Evolutionary conservation across 2,113 vertebrate species (phyloP), one percentile per base, ranked within the genome.

Genomic region (Bostrychus sinensis): DNA sequence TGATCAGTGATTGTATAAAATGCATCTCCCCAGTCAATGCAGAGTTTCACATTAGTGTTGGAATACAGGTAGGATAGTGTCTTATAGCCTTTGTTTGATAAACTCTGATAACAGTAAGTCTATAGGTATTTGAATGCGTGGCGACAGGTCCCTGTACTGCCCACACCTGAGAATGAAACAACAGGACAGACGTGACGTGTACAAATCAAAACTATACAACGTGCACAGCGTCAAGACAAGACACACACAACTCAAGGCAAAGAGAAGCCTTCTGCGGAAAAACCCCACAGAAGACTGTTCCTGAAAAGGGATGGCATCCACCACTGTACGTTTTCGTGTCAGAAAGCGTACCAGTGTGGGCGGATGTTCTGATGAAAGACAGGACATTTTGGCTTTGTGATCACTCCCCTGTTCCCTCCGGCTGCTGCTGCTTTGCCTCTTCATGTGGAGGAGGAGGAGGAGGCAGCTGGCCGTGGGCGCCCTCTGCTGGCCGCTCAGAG

Each of bases 141-240:
- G 45, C 76, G 70, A 70, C 41, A 77, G 66, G 56, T 84, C 75
- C 81, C 85, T 86, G 87, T 82, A 77, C 72, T 82, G 71, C 75
- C 67, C 70, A 83, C 66, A 85, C 84, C 83, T 88, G 87, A 88
- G 82, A 77, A 83, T 62, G 36, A 78, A 57, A 78, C 59, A 48
- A 65, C 81, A 67, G 45, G 69, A 39, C 42, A 50, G 59, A 81
- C 46, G 10, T 10, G 16, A 46, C 20, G 20, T 46, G 20, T 1
- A 23, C 19, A 65, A 26, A 73, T 48, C 61, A 45, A 80, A 60
- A 73, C 46, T 39, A 75, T 36, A 70, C 17, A 69, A 77, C 72
- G 58, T 66, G 39, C 63, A 85, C 72, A 62, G 54, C 46, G 74
- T 64, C 51, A 66, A n/a, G n/a, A n/a, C n/a, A n/a, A n/a, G n/a